phyloP scores from a whole-genome alignment of 2,797 vertebrate genomes.

The Characodon lateralis region DNA sequence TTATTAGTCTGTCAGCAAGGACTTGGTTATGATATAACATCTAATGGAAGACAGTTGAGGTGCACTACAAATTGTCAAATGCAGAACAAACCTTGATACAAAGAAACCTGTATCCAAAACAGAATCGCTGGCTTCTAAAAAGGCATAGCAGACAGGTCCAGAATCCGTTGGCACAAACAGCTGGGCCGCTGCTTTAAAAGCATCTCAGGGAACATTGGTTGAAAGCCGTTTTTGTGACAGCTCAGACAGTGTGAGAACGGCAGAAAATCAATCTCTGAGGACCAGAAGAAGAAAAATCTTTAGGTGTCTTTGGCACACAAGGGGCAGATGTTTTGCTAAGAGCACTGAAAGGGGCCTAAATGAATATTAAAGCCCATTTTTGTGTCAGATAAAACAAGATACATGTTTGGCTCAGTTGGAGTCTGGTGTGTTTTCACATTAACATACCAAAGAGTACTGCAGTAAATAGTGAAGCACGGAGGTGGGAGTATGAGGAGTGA shows the following conservation, averaged over 20 bases:
- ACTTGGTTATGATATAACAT: too few species aligned
- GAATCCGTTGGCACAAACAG: too few species aligned
- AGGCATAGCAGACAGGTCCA: too few species aligned
- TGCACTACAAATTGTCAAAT: too few species aligned
- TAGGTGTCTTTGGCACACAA: background rate
- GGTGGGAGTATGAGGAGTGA: constrained; percentile 12
- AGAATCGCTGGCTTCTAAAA: too few species aligned
- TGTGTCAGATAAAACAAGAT: background rate
- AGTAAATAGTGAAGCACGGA: constrained; percentile 5
- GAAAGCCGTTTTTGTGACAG: background rate
- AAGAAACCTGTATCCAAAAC: too few species aligned
- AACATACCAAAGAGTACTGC: background rate
- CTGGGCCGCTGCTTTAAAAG: too few species aligned
- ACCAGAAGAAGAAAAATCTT: background rate
- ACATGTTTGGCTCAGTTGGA: background rate
- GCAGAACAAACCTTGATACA: too few species aligned
- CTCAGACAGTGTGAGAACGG: constrained; percentile 2
- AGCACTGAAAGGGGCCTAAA: background rate
- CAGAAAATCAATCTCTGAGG: constrained; percentile 4
- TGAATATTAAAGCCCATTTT: background rate
- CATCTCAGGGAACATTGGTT: too few species aligned
- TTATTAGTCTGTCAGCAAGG: too few species aligned
- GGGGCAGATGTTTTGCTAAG: background rate
- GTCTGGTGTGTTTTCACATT: background rate
- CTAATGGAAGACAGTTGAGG: too few species aligned